Percentiles rank a stretch among this genome's conserved stretches.
These are phyloP conservation scores for Sminthopsis crassicaudata DNA, from an alignment of 2,113 vertebrate species.

Conservation along the genomic window DNA sequence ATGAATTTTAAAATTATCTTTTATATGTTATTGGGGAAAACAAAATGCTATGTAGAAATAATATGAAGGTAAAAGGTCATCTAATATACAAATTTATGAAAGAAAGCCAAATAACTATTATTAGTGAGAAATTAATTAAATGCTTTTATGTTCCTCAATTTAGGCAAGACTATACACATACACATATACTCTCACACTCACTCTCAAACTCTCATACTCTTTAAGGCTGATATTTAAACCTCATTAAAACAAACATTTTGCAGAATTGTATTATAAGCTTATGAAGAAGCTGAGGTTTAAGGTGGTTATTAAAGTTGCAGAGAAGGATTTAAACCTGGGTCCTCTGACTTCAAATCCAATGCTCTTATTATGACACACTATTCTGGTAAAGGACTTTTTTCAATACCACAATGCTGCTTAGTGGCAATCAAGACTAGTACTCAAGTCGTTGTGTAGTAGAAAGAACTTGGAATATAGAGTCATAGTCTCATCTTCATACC, in stretches of 20 bases:
- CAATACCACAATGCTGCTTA: not conserved
- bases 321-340: not conserved
- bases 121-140: not conserved
- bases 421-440: not conserved
- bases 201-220: not conserved
- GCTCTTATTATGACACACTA: not conserved
- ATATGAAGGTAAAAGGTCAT: not conserved
- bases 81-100: not conserved
- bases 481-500: not conserved
- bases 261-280: not conserved
- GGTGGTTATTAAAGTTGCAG: not conserved
- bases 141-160: not conserved
- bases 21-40: not conserved
- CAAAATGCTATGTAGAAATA: not conserved
- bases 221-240: not conserved
- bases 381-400: not conserved
- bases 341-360: not conserved
- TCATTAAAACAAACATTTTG: not conserved
- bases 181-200: not conserved
- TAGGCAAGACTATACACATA: not conserved
- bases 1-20: not conserved
- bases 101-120: not conserved
- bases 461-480: not conserved
- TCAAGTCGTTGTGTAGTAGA: not conserved
- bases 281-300: not conserved